Evolutionary conservation across 2,797 vertebrate genomes (phyloP), one percentile per base, ranked within the genome.

Genomic region (Xenopus petersii): DNA sequence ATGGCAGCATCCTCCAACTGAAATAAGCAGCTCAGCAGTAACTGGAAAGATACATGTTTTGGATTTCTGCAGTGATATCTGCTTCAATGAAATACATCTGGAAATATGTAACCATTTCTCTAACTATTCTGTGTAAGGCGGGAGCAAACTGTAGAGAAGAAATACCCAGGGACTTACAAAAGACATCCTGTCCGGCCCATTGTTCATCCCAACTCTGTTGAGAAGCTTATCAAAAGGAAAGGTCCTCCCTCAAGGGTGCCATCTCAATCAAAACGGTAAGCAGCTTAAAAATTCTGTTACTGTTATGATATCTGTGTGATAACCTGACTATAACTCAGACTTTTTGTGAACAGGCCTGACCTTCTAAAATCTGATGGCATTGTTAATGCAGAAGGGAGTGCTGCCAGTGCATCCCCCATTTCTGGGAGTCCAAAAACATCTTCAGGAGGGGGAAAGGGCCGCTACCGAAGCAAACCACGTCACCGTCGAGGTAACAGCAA

Each of bases 191-290:
- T 98, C 67, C 89, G 96, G 72, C 95, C 96, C 73, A 96, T 99
- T 36, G 95, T 99, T 82, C 90, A 96, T 78, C 88, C 97, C 81
- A 98, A 97, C 0, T 93, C 97, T 62, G 94, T 99, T 64, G 98
- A 99, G 89, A 99, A 97, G 81, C 86, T 99, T 83, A 99, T 99
- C 88, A 98, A 94, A 88, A 97, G 94, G 86, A 99, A 98, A 80
- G 92, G 94, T 16, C 91, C 91, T 80, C 82, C 88, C 2, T 96
- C 97, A 84, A 99, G 96, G 83, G 85, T 96, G n/a, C 93, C 95
- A 30, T 83, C 92, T 81, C 94, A 95, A 73, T 81, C 93, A 46
- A 98, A 95, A 86, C 89, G 96, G 97, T 98, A 80, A 86, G 90
- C 60, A 48, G n/a, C 3, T 16, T 56, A 17, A 16, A 8, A 17